phyloP scores from a whole-genome alignment of 2,113 vertebrate genomes.

The Gallinago paraguaiae region DNA sequence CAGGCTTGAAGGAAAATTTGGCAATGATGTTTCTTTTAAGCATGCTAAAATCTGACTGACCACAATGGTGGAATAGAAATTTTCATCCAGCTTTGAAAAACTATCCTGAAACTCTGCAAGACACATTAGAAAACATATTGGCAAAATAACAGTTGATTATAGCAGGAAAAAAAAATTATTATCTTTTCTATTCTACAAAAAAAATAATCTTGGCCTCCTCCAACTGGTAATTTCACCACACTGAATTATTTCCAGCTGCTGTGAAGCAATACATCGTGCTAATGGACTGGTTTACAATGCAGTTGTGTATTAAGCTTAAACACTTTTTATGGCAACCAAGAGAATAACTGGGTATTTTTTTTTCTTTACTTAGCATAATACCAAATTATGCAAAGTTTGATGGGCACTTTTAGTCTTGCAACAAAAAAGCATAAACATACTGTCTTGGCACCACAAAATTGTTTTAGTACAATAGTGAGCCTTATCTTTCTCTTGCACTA shows the following conservation, averaged over 20 bases:
- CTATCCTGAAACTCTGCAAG: not conserved
- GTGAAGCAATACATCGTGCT: not conserved
- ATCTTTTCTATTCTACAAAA: not conserved
- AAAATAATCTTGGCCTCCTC: not conserved
- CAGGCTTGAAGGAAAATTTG: not conserved
- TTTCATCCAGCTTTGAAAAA: not conserved
- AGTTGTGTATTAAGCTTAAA: not conserved
- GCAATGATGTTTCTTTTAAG: not conserved
- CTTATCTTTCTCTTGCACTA: constrained; percentile 62
- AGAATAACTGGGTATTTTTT: not conserved
- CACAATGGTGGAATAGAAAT: not conserved
- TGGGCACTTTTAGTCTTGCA: not conserved
- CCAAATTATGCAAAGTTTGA: not conserved
- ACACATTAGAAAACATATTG: not conserved
- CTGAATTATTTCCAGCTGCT: not conserved
- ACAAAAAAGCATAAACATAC: constrained; percentile 10
- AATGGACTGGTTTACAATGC: not conserved
- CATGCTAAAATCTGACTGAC: not conserved
- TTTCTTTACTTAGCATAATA: not conserved
- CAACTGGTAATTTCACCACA: not conserved
- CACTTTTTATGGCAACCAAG: not conserved
- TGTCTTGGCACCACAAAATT: constrained; percentile 16
- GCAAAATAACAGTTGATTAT: not conserved
- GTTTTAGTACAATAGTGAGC: constrained; percentile 25
- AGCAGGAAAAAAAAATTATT: not conserved